These are phyloP conservation scores for Stercorarius parasiticus DNA, from an alignment of 2,113 vertebrate species.

Conservation along the genomic window DNA sequence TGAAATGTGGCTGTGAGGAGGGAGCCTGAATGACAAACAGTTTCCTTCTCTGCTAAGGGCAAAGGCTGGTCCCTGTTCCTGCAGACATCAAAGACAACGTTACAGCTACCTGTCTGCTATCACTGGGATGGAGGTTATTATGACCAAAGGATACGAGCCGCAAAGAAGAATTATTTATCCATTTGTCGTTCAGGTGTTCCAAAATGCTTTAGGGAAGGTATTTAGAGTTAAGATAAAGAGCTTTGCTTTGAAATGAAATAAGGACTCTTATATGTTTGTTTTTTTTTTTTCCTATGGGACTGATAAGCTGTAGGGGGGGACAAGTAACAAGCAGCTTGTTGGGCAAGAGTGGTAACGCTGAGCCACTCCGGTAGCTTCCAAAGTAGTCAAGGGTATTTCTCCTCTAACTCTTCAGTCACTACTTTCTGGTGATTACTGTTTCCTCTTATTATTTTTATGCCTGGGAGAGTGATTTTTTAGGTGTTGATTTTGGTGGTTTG, in stretches of 20 bases:
- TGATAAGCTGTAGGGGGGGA: not conserved
- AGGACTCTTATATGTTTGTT: not conserved
- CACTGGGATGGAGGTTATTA: not conserved
- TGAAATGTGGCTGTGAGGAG: not conserved
- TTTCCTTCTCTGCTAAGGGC: not conserved
- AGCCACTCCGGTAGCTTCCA: not conserved
- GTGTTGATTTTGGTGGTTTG: not conserved
- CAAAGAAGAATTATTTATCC: not conserved
- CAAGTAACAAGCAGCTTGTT: not conserved
- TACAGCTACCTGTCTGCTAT: not conserved
- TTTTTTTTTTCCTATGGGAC: not conserved
- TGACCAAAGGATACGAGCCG: not conserved
- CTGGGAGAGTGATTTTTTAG: not conserved
- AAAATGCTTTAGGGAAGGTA: not conserved
- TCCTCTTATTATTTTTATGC: slow-evolving; percentile 1
- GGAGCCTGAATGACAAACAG: not conserved
- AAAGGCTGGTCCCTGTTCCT: not conserved
- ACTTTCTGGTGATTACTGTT: not conserved
- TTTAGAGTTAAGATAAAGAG: not conserved
- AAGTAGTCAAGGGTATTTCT: not conserved
- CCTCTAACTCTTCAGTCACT: not conserved
- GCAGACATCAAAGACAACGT: not conserved
- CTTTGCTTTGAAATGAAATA: not conserved
- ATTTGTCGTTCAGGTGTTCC: not conserved
- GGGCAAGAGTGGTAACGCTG: not conserved